phyloP scores from a whole-genome alignment of 2,888 invertebrate genomes.

The Acrocyrtus sp. region DNA sequence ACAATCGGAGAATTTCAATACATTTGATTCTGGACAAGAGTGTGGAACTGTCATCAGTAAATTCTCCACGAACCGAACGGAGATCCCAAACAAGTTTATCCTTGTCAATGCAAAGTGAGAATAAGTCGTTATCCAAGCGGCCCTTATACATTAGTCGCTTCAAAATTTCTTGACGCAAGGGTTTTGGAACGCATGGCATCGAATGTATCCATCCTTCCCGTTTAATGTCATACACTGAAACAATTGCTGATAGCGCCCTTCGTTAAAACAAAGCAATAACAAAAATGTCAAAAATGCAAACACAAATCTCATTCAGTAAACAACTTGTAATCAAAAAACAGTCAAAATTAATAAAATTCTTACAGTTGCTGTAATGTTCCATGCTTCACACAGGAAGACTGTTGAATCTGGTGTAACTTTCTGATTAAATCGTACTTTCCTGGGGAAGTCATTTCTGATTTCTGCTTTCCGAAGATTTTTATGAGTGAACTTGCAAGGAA shows the following conservation, averaged over 20 bases:
- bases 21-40: not conserved
- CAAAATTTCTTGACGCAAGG: conserved; percentile 10
- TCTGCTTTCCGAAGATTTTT: too few species aligned
- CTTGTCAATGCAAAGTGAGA: not conserved
- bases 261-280: not conserved
- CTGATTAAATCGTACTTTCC: not conserved
- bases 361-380: conserved; percentile 8
- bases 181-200: conserved; percentile 13
- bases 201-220: not conserved
- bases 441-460: not conserved
- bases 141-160: conserved; percentile 15
- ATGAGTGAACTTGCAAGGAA: too few species aligned
- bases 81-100: not conserved
- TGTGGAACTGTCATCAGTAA: not conserved
- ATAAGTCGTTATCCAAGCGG: conserved; percentile 1
- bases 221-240: not conserved
- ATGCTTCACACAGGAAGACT: not conserved
- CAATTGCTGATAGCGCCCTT: conserved; percentile 11
- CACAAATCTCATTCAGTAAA: too few species aligned
- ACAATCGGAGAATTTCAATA: not conserved
- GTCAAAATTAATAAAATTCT: conserved; percentile 1
- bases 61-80: not conserved
- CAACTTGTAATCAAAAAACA: too few species aligned
- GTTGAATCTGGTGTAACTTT: not conserved
- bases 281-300: not conserved